These are phyloP conservation scores for Oscheius sp. DNA, from an alignment of 2,888 invertebrate species.

Conservation along the genomic window DNA sequence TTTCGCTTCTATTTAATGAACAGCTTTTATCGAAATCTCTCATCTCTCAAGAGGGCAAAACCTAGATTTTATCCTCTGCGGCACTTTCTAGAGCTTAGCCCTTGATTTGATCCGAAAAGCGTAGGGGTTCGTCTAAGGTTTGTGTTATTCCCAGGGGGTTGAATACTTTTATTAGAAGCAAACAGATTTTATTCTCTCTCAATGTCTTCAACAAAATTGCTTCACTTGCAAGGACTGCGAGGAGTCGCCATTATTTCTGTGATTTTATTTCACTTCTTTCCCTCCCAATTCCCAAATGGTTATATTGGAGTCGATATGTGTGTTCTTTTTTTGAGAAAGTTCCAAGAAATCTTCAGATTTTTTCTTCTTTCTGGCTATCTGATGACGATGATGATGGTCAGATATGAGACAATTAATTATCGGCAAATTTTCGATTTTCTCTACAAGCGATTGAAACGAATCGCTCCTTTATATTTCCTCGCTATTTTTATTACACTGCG, in stretches of 20 bases:
- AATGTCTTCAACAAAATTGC: too few species aligned
- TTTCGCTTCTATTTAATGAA: too few species aligned
- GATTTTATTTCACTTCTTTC: slow-evolving; percentile 32
- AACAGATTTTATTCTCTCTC: too few species aligned
- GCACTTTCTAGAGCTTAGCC: too few species aligned
- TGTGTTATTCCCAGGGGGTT: too few species aligned
- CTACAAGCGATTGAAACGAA: slow-evolving; percentile 11
- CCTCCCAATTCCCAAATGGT: slow-evolving; percentile 29
- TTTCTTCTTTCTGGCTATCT: slow-evolving; percentile 22
- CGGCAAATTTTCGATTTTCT: not conserved
- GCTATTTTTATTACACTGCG: not conserved
- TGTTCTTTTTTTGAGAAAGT: not conserved
- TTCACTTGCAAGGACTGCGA: slow-evolving; percentile 31
- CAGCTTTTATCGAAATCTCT: too few species aligned
- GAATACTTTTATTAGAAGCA: too few species aligned
- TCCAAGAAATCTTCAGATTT: slow-evolving; percentile 4
- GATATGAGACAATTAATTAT: not conserved
- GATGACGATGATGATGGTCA: slow-evolving; percentile 19
- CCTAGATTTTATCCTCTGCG: too few species aligned
- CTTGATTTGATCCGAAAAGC: too few species aligned
- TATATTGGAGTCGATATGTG: slow-evolving; percentile 26
- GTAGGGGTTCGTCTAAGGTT: too few species aligned
- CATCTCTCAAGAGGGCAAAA: too few species aligned
- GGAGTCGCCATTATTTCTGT: slow-evolving; percentile 31
- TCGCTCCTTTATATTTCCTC: slow-evolving; percentile 11